Evolutionary conservation across 2,888 invertebrate genomes (phyloP), one percentile per base, ranked within the genome.

Genomic region (Aplocera efformata): DNA sequence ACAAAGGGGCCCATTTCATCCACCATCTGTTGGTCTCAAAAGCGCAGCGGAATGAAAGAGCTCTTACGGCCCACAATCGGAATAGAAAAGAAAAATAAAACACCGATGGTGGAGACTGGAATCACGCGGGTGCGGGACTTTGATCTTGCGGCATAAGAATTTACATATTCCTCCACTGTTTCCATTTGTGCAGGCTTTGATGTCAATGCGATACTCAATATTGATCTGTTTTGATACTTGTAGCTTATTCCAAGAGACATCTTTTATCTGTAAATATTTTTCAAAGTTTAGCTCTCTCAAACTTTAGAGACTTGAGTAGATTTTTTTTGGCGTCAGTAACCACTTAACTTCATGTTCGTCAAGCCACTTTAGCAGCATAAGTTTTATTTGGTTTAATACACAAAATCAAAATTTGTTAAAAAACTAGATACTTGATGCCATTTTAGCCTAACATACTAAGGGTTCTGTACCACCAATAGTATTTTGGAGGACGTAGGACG

Each of bases 131-230:
- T 23, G 3, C 22, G 7, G n/a, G 1, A 22, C 86, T 86, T 85
- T 88, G 85, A 86, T 86, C 80, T 79, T 58, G 67, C 61, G 68
- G 72, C 68, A 76, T 83, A 81, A 79, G 69, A 80, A 88, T 88
- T 86, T 84, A 85, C 88, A 88, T 86, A 85, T 79, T 77, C 79
- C 70, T 72, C 42, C 56, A 58, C 52, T 55, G 60, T 70, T 67
- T 71, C 70, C 73, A 76, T 85, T 82, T 76, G 72, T 63, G 48
- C 71, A 70, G 57, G 61, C 83, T 86, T 86, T 85, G 85, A 85
- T 83, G 79, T 83, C 67, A 61, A 65, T 67, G 73, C 51, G 70
- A 69, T 62, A 54, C 53, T 50, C 37, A 46, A 56, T 59, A 66
- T 72, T 63, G 68, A 70, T 67, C 51, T 55, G 53, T 56, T 52